Percentiles rank a stretch among this genome's conserved stretches.
phyloP scores from a whole-genome alignment of 2,113 vertebrate species.

The Sapajus apella region DNA sequence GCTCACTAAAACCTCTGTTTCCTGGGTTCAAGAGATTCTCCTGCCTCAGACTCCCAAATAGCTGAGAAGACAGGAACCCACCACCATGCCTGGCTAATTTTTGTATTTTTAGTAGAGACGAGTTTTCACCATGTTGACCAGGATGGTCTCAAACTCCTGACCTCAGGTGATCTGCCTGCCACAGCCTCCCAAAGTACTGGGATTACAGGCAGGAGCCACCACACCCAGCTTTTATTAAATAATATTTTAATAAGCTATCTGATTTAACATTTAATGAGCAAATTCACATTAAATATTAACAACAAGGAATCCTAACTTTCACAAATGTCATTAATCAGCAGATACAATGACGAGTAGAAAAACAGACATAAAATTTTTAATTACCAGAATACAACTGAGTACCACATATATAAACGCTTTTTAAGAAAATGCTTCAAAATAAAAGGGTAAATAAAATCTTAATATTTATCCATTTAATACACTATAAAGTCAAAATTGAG shows the following conservation, averaged over 20 bases:
- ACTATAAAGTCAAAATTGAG: background rate
- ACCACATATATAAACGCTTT: background rate
- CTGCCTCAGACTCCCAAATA: no score
- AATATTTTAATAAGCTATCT: conserved; percentile 55
- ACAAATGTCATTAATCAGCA: conserved; percentile 49
- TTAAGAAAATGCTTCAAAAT: background rate
- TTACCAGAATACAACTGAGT: background rate
- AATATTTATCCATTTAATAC: background rate
- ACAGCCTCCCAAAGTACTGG: no score
- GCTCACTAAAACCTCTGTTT: no score
- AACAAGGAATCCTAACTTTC: conserved; percentile 21
- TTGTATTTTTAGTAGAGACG: no score
- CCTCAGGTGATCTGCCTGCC: no score
- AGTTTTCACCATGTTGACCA: no score
- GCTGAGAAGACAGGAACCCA: no score
- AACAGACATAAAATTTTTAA: conserved; percentile 26
- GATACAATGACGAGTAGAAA: background rate
- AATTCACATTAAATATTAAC: conserved; percentile 55
- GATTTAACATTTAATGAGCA: conserved; percentile 61
- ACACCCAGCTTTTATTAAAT: background rate
- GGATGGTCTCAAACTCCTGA: no score
- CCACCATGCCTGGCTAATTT: no score
- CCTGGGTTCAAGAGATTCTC: no score
- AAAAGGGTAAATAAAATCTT: background rate
- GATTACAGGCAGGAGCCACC: no score